These are phyloP conservation scores for Tachystola acroxantha DNA, from an alignment of 2,888 invertebrate species.

Conservation along the genomic window DNA sequence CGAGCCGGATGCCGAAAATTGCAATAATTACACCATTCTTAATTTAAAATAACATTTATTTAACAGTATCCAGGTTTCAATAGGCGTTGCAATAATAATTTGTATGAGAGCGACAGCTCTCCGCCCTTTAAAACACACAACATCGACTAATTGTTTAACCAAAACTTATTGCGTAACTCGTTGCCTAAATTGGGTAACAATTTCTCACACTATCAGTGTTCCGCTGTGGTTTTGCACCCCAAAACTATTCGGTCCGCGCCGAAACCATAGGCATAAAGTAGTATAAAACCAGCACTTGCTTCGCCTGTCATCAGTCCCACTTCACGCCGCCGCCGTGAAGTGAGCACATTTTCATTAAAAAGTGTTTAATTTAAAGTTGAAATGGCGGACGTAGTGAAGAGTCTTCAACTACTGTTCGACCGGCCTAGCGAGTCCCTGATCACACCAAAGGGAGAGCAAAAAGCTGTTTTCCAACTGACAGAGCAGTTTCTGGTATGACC, in stretches of 20 bases:
- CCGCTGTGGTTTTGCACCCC: background rate
- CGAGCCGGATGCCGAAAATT: too few species aligned
- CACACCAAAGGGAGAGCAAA: slow-evolving; percentile 79
- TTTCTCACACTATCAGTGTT: too few species aligned
- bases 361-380: slow-evolving; percentile 14
- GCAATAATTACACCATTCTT: too few species aligned
- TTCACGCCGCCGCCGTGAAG: slow-evolving; percentile 64
- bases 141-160: too few species aligned
- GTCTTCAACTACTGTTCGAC: slow-evolving; percentile 72
- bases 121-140: too few species aligned
- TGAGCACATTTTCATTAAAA: slow-evolving; percentile 22
- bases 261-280: background rate
- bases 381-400: slow-evolving; percentile 40
- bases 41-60: too few species aligned
- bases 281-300: background rate
- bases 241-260: background rate
- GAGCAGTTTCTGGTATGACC: slow-evolving; percentile 78
- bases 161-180: too few species aligned
- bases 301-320: slow-evolving; percentile 29
- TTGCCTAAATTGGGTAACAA: too few species aligned
- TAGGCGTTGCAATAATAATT: too few species aligned
- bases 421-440: slow-evolving; percentile 80
- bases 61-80: too few species aligned
- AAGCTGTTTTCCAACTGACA: slow-evolving; percentile 79
- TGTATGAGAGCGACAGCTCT: too few species aligned